Base-by-base conservation (phyloP, 2,113 vertebrate species). In the Orthonyx spaldingii region DNA sequence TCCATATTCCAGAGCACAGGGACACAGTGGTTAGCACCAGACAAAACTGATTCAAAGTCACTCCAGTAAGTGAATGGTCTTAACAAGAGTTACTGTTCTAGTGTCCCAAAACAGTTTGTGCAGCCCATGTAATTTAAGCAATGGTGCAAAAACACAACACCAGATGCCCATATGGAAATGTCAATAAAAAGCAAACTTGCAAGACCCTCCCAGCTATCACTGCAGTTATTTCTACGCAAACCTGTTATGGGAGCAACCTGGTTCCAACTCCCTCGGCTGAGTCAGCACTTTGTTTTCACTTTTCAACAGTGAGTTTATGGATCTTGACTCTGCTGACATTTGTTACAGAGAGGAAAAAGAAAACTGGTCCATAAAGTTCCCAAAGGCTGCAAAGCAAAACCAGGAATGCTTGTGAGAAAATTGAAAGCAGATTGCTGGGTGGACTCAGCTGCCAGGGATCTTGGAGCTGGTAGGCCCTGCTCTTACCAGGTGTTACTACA, bases 221-320 rank as follows among this genome's bases (percentile, higher is more conserved):
- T 71, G 53, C 44, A 16, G 56, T 61, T 49, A 82, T 93, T 79
- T 72, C 77, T 63, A 79, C 0, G 1, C 30, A 69, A 91, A 84
- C 70, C 77, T 93, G 69, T 87, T 94, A 68, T 47, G 74, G 83
- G 42, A 95, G 39, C 65, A 96, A 55, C 50, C 56, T 66, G 14
- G 49, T 90, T 93, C 82, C 84, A 82, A 15, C 46, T 87, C 46
- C 55, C 65, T 42, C 53, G 53, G 63, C 65, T 78, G 56, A 94
- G 44, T 88, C 89, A 97, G 86, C 87, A 91, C 63, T 96, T 86
- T 60, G 85, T 92, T 95, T 88, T 94, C 63, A 75, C 68, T 89
- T 81, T 96, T 81, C 89, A 96, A 70, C 63, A 91, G 84, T 85
- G 90, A 76, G 64, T 93, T 94, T 87, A 97, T 78, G 70, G 72